Conservation (phyloP, 2,888 invertebrate species). For the Helicoverpa assulta region DNA sequence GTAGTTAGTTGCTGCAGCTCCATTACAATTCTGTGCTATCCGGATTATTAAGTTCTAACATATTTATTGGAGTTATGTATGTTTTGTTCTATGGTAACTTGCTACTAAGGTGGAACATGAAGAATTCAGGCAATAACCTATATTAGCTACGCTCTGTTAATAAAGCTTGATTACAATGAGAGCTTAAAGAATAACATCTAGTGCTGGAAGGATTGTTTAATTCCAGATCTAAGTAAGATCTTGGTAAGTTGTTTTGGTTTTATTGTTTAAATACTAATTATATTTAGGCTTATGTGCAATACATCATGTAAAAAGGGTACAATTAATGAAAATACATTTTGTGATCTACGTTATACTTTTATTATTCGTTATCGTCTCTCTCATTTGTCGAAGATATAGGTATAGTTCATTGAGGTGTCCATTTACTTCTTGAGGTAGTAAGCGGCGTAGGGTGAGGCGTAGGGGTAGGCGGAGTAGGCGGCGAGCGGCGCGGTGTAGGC, state of each 20-base stretch:
- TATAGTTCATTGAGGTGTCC: not conserved
- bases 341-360: conserved; percentile 37
- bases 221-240: not conserved
- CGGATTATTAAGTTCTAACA: too few relatives aligned
- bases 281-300: not conserved
- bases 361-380: conserved; percentile 24
- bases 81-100: too few relatives aligned
- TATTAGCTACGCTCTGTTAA: too few relatives aligned
- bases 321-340: conserved; percentile 29
- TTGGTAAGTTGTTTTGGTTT: not conserved
- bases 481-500: conserved; percentile 76
- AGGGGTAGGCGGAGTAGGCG: conserved; percentile 76
- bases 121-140: too few relatives aligned
- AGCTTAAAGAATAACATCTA: too few relatives aligned
- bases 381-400: conserved; percentile 5
- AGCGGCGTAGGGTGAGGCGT: conserved; percentile 75
- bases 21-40: not conserved
- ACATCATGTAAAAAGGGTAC: not conserved
- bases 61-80: too few relatives aligned
- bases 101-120: too few relatives aligned
- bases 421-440: conserved; percentile 67
- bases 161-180: too few relatives aligned
- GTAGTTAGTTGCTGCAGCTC: not conserved
- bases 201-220: too few relatives aligned
- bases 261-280: not conserved